Evolutionary conservation across 2,797 vertebrate genomes (phyloP).

Genomic region (Perodicticus potto): DNA sequence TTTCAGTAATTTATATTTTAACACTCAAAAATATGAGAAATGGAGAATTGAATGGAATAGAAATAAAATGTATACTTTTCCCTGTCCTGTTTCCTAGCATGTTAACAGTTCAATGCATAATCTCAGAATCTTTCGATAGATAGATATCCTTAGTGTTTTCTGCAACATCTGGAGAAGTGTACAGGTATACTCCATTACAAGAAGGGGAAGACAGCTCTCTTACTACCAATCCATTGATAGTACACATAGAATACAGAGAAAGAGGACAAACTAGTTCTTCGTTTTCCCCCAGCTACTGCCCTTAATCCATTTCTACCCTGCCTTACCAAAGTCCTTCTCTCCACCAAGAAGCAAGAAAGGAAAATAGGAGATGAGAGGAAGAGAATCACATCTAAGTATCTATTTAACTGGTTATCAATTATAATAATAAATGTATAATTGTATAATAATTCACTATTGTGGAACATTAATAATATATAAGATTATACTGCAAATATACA

Average conservation of each 20-base stretch:
- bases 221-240: not conserved
- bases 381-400: not conserved
- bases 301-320: not conserved
- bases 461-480: not conserved
- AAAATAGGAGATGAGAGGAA: not conserved
- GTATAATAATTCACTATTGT: not conserved
- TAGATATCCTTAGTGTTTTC: accelerated
- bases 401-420: not conserved
- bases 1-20: not conserved
- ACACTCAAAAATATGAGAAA: slow-evolving; percentile 31
- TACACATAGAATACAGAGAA: not conserved
- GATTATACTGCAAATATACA: not conserved
- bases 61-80: not conserved
- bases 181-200: not conserved
- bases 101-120: not conserved
- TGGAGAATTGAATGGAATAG: not conserved
- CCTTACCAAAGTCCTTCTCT: not conserved
- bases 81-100: not conserved
- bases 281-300: not conserved
- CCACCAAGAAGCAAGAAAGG: not conserved
- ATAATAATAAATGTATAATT: not conserved
- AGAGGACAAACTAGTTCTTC: not conserved
- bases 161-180: not conserved
- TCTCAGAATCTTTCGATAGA: not conserved
- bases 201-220: not conserved